Percentiles rank a stretch among this genome's conserved stretches.
Evolutionary conservation across 2,113 vertebrate species (phyloP).

Genomic region (Cranoglanis bouderius): DNA sequence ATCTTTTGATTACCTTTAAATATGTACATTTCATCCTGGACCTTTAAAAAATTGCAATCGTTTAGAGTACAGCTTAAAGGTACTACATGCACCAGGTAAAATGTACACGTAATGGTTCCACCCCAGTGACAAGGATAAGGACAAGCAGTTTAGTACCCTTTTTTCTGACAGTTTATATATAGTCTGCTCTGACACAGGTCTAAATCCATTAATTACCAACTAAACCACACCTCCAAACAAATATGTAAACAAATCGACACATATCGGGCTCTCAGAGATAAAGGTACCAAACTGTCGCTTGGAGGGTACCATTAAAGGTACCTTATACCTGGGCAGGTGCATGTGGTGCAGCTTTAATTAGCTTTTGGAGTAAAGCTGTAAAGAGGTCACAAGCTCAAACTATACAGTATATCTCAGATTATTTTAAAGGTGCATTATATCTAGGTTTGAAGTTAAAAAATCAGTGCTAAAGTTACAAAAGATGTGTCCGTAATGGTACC

Average conservation of each 20-base stretch:
- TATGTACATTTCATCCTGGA: background rate
- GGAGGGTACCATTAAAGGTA: background rate
- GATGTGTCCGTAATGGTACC: too few species aligned
- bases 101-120: background rate
- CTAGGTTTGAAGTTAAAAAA: background rate
- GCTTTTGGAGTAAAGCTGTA: background rate
- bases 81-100: background rate
- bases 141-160: background rate
- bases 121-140: background rate
- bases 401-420: background rate
- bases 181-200: background rate
- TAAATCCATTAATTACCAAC: background rate
- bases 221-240: background rate
- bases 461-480: background rate
- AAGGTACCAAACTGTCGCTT: background rate
- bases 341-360: background rate
- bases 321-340: background rate
- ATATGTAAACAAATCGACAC: background rate
- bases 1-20: background rate
- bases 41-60: background rate
- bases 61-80: background rate
- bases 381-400: background rate
- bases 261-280: background rate
- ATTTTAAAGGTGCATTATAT: background rate
- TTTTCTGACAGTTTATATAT: background rate